Base-by-base conservation (phyloP, 2,888 invertebrate species). In the Campoplex nolae region DNA sequence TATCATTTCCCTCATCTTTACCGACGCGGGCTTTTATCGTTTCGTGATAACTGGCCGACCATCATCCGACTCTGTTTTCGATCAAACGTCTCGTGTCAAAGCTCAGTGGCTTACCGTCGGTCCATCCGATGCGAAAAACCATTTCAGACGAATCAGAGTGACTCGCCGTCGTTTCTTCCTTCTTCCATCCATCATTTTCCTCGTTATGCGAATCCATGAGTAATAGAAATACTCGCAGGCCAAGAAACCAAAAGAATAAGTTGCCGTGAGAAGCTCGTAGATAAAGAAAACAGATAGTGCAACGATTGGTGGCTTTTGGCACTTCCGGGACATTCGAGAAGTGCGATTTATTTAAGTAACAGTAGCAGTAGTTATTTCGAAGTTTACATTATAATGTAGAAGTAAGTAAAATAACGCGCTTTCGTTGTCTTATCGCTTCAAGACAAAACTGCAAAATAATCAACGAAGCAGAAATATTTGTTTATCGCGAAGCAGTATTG, bases 301-400 rank as follows among this genome's bases (percentile, higher is more conserved):
- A 38, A 76, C 38, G 45, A 62, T 18, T 54, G 18, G 16, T 83
- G 80, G 68, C 67, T 90, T 89, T 91, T 90, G 90, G 88, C 89
- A 89, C 88, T 89, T 90, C 88, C 80, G 86, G 74, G 81, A 83
- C 80, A 32, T 82, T 58, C 18, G 87, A 89, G 90, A 91, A 90
- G 89, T 91, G 87, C 90, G 88, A 88, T 93, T 93, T 92, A 93
- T 93, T 93, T 91, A 91, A 90, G 88, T 92, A 92, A 91, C 91
- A 89, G 87, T 92, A 91, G 88, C 88, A 73, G 78, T 80, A 76
- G 79, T 87, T 82, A 79, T 86, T 75, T 38, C 84, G 80, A 79
- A 85, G 73, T 76, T 76, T 73, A 84, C 35, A 81, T 68, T 70
- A 62, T 68, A 68, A 56, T 65, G 35, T 87, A 73, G 81, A 84